phyloP scores from a whole-genome alignment of 1,140 invertebrate species.

The Subanguina moxae region DNA sequence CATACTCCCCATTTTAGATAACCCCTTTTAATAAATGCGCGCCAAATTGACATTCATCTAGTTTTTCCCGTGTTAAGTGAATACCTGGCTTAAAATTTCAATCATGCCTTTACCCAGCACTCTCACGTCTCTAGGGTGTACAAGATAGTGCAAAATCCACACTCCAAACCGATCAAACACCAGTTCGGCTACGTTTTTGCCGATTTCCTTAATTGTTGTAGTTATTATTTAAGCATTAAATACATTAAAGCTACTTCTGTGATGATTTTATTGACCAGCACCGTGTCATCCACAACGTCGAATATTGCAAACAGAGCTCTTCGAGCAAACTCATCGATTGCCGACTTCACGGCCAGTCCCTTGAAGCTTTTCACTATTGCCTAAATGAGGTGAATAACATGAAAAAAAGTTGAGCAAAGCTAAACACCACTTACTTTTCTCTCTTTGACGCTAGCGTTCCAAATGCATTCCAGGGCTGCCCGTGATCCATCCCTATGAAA shows the following conservation, averaged over 20 bases:
- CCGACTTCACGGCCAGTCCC: conserved; percentile 74
- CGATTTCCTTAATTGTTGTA: conserved; percentile 68
- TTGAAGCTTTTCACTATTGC: conserved; percentile 70
- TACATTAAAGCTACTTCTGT: conserved; percentile 57
- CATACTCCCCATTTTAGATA: no score
- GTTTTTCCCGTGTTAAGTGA: background rate
- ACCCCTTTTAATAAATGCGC: no score
- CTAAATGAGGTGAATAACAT: conserved; percentile 15
- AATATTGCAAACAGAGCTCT: conserved; percentile 76
- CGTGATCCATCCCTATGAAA: conserved; percentile 65
- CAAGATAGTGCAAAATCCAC: conserved; percentile 73
- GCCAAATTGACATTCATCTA: no score
- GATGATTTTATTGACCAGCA: conserved; percentile 76
- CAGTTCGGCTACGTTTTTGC: conserved; percentile 66
- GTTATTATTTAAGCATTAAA: conserved; percentile 25
- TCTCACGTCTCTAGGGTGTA: conserved; percentile 70
- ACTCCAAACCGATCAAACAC: conserved; percentile 46
- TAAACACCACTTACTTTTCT: conserved; percentile 35
- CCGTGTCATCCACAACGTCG: conserved; percentile 86
- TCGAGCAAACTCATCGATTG: conserved; percentile 79
- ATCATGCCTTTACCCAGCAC: conserved; percentile 37
- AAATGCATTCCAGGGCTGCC: conserved; percentile 76
- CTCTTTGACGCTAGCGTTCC: conserved; percentile 76
- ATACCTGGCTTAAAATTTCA: conserved; percentile 39
- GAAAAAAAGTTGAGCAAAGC: background rate